phyloP scores from a whole-genome alignment of 2,888 invertebrate genomes.

The Oscheius myriophilus region DNA sequence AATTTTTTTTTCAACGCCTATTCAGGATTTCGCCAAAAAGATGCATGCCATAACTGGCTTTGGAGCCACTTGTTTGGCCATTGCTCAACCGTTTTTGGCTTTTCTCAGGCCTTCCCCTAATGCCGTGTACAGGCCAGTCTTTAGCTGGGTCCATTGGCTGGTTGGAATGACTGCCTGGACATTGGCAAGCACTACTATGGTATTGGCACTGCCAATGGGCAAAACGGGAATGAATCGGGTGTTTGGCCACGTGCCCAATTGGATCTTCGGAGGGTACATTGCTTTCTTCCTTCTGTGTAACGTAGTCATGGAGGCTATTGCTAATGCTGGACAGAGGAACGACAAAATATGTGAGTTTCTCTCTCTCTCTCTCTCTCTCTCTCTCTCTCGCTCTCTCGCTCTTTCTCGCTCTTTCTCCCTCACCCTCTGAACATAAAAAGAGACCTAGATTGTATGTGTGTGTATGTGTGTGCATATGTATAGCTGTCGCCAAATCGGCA shows the following conservation, averaged over 20 bases:
- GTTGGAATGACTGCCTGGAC: slow-evolving; percentile 58
- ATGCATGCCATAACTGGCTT: slow-evolving; percentile 47
- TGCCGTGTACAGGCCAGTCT: slow-evolving; percentile 42
- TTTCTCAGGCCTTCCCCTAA: slow-evolving; percentile 53
- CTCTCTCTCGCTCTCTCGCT: not conserved
- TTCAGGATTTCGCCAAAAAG: slow-evolving; percentile 44
- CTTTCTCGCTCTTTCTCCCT: slow-evolving; percentile 1
- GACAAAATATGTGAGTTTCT: slow-evolving; percentile 22
- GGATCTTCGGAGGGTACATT: slow-evolving; percentile 58
- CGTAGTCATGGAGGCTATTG: slow-evolving; percentile 47
- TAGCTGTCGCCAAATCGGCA: too few species aligned
- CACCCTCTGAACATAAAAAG: too few species aligned
- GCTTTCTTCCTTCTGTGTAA: slow-evolving; percentile 51
- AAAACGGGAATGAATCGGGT: slow-evolving; percentile 53
- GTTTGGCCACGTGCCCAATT: slow-evolving; percentile 54
- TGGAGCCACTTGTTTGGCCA: slow-evolving; percentile 48
- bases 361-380: not conserved
- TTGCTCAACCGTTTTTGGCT: slow-evolving; percentile 49
- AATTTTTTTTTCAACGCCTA: not conserved
- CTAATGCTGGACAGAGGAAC: not conserved
- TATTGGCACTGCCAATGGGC: slow-evolving; percentile 53
- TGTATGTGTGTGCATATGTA: too few species aligned
- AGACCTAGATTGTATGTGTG: too few species aligned
- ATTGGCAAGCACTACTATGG: slow-evolving; percentile 54
- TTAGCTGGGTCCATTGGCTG: slow-evolving; percentile 60